Evolutionary conservation across 2,113 vertebrate genomes (phyloP), one percentile per base, ranked within the genome.

Genomic region (Chrysochloris asiatica): DNA sequence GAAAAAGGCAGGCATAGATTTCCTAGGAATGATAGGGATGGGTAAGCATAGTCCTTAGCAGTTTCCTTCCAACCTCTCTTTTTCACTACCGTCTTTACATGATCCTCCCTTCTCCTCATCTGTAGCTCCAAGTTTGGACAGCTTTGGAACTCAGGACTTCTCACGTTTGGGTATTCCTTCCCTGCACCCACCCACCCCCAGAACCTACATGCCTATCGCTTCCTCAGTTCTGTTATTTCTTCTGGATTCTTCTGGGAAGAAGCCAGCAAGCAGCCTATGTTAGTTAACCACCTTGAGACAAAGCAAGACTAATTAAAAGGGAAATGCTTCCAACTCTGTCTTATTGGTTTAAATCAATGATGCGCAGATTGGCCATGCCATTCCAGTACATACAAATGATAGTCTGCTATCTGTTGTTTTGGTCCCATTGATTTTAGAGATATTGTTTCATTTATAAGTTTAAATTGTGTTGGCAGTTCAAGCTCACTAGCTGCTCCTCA

Each of bases 381-480:
- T 43, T 69, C 43, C 33, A 50, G 38, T 24, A 21, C 76, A 47
- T 79, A 36, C 6, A 91, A 80, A 24, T 61, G 43, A 79, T 38
- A 65, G 6, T 41, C 73, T 78, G 11, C 19, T 56, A 14, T 8
- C 33, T 61, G 13, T 13, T 67, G 36, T 22, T 72, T 47, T 75
- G 24, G 38, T 59, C 75, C n/a, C 26, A 13, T 56, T 81, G 77
- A 50, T 89, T 73, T 89, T 72, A n/a, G 36, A 89, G 79, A 73
- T 89, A 65, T 21, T 85, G 24, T 38, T 61, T 73, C 48, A 67
- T 65, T 83, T 93, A 61, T 36, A 84, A 91, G 26, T 43, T 67
- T 86, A 79, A 86, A n/a, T n/a, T n/a, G n/a, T n/a, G n/a, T n/a
- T n/a, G n/a, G n/a, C n/a, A n/a, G n/a, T n/a, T n/a, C n/a, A n/a